Base-by-base conservation (phyloP, 2,888 invertebrate genomes). In the Hydrotaea cyrtoneurina region DNA sequence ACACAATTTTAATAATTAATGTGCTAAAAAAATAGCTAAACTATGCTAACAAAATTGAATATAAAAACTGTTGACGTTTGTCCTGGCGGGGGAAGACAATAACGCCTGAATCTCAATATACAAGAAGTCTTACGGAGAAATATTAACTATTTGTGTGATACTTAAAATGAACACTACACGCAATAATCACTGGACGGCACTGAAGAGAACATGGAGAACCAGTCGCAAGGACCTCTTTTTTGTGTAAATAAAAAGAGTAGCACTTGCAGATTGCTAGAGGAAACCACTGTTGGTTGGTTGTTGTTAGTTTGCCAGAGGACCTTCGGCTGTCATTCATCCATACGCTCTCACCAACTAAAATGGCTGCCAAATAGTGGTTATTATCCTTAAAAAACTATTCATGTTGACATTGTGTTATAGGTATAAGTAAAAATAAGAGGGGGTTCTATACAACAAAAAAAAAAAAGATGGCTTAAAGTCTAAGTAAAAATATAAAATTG, bases 1-100 rank as follows among this genome's bases (percentile, higher is more conserved):
- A 64, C 39, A 64, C 39, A 71, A 53, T 26, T 53, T 26, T 19
- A 39, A 23, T 23, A 39, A 23, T 23, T 46, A 74, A 77, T 77
- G 72, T 78, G 77, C 83, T 83, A 80, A 69, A 69, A n/a, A 75
- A 74, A 77, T 74, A 83, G 83, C 80, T 83, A 83, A 71, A 74
- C 83, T 81, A 82, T 76, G 84, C 71, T 86, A 86, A 74, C n/a
- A 76, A 85, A 74, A 17, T 62, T 62, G 39, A 23, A 10, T 69
- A 66, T 69, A 69, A 69, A 69, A 69, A 66, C 39, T 66, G 17
- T 17, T 21, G 55, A 55, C 55, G 21, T 8, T 10, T 39, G 39
- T 39, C n/a, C 7, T 43, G 50, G n/a, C 39, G 39, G 4, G 8
- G 1, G 13, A 39, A 39, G 39, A 13, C 39, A 39, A 39, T 3